Conservation (phyloP, 2,888 invertebrate species). For the Marasmarcha lunaedactyla region DNA sequence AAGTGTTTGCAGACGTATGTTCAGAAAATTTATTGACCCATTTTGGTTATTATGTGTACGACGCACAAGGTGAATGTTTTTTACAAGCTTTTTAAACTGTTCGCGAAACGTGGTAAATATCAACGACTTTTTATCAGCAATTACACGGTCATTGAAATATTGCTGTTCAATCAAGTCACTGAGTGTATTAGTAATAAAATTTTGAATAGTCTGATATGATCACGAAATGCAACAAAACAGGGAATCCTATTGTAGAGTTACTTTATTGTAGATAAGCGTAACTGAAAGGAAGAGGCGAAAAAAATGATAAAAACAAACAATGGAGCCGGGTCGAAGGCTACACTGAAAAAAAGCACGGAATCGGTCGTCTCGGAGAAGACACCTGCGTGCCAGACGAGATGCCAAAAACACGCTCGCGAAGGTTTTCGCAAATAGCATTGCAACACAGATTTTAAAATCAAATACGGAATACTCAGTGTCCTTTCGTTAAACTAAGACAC, state of each 20-base stretch:
- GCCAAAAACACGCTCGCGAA: constrained; percentile 43
- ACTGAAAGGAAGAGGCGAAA: neutral
- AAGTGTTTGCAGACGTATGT: constrained; percentile 5
- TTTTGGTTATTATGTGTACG: constrained; percentile 1
- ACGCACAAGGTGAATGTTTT: neutral
- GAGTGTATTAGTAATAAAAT: too few species aligned
- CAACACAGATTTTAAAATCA: too few species aligned
- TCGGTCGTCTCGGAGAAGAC: constrained; percentile 30
- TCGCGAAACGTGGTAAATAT: neutral
- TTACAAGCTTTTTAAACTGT: neutral
- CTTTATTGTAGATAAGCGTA: too few species aligned
- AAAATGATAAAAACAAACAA: constrained; percentile 37
- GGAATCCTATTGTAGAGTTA: too few species aligned
- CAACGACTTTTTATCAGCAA: neutral
- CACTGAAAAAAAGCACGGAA: constrained; percentile 34
- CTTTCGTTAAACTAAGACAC: too few species aligned
- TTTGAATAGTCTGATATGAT: too few species aligned
- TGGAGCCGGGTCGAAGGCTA: constrained; percentile 36
- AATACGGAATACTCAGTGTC: too few species aligned
- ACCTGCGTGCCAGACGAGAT: constrained; percentile 50
- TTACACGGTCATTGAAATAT: too few species aligned
- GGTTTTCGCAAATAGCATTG: too few species aligned
- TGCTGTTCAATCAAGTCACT: too few species aligned
- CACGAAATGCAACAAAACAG: too few species aligned
- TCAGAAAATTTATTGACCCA: constrained; percentile 1